These are phyloP conservation scores for Phenganax stokvisi DNA, from an alignment of 92 coral and sea anemone species.

Conservation along the genomic window DNA sequence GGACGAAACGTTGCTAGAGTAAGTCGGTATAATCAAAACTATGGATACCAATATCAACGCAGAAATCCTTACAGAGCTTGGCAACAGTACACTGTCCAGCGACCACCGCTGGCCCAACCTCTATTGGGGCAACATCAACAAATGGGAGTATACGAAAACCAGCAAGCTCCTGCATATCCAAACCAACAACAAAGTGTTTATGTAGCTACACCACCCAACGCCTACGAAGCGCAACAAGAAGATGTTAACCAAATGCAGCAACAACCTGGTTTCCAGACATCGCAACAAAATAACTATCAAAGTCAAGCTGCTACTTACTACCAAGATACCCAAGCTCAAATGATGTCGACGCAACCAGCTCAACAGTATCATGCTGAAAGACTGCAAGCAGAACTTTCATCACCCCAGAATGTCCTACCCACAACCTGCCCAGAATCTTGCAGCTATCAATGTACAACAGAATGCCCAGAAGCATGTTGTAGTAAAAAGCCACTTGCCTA, in stretches of 20 bases:
- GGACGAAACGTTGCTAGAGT: not conserved
- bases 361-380: not conserved
- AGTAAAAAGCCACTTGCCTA: not conserved
- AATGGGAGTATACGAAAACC: not conserved
- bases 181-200: not conserved
- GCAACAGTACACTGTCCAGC: conserved; percentile 16
- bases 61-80: conserved; percentile 10
- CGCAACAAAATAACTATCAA: conserved; percentile 1
- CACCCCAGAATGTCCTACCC: not conserved
- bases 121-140: conserved; percentile 14
- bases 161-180: not conserved
- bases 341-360: not conserved
- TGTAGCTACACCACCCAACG: not conserved
- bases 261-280: not conserved
- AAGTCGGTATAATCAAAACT: conserved; percentile 1
- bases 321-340: conserved; percentile 5
- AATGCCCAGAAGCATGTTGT: not conserved
- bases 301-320: not conserved
- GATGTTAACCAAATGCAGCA: not conserved
- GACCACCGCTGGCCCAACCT: conserved; percentile 14
- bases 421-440: not conserved
- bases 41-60: not conserved
- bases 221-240: not conserved
- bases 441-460: not conserved
- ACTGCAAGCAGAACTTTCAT: not conserved